Evolutionary conservation across 1,140 invertebrate genomes (phyloP), one percentile per base, ranked within the genome.

Genomic region (Drosophila melanogaster): DNA sequence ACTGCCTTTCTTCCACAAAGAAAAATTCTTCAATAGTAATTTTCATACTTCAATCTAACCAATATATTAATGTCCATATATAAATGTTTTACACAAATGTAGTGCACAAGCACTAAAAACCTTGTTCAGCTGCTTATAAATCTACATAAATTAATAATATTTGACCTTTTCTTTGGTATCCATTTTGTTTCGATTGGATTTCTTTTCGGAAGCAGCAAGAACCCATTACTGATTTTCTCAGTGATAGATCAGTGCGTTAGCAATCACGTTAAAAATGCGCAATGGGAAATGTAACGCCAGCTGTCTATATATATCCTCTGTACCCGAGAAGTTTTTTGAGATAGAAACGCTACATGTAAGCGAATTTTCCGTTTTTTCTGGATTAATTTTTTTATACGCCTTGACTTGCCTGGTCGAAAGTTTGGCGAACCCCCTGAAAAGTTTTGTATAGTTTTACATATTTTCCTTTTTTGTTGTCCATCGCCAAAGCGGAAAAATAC

Each of bases 391-490:
- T 69, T 40, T 26, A 26, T 47, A 41, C 26, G 50, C 50, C 50
- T 22, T 19, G 44, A 19, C 47, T 69, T 60, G 50, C 17, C 47
- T 62, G 56, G 64, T 71, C 57, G 51, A 77, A 77, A 77, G 62
- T 77, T 81, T 66, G 54, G 55, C 37, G 49, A 62, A 17, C 7
- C 43, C 50, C n/a, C 64, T 11, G 10, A 69, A 69, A 84, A 84
- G 77, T 89, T 87, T 80, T 84, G 85, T 79, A 89, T 89, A 89
- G 84, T 89, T 89, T 89, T 89, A 70, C 84, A 89, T 84, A 76
- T 79, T 60, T 57, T 50, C 47, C n/a, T 50, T 50, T 77, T 33
- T 35, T 70, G 53, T 56, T 65, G 43, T 47, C 61, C 46, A 46
- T 67, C 69, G 71, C 60, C 59, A 77, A 86, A 53, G 38, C 81